phyloP scores from a whole-genome alignment of 2,113 vertebrate genomes.

The Megaceryle torquata region DNA sequence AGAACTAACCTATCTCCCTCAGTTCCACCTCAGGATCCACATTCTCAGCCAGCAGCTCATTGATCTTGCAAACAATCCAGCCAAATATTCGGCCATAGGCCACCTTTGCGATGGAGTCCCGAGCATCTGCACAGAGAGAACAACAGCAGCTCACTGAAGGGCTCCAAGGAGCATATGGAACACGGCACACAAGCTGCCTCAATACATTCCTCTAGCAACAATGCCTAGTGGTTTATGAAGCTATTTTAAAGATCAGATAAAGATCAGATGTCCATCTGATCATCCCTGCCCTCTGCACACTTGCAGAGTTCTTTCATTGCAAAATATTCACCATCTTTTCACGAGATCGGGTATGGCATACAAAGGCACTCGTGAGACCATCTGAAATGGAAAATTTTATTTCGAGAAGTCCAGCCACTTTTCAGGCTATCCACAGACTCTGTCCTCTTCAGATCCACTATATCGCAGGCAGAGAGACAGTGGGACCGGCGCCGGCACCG shows the following conservation, averaged over 20 bases:
- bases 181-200: background rate
- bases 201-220: background rate
- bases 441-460: background rate
- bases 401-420: background rate
- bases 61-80: conserved; percentile 81
- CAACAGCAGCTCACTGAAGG: background rate
- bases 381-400: background rate
- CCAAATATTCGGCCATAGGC: conserved; percentile 76
- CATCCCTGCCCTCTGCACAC: background rate
- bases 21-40: conserved; percentile 64
- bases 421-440: background rate
- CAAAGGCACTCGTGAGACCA: background rate
- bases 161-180: background rate
- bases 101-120: conserved; percentile 79
- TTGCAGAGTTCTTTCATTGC: background rate
- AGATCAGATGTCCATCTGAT: background rate
- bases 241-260: background rate
- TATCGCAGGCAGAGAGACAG: no score
- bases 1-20: conserved; percentile 74
- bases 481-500: no score
- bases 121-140: conserved; percentile 65
- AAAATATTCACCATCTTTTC: background rate
- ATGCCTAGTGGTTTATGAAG: background rate
- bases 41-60: conserved; percentile 70
- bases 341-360: background rate